These are phyloP conservation scores for Penaeus indicus DNA, from an alignment of 1,140 invertebrate genomes.

Conservation along the genomic window DNA sequence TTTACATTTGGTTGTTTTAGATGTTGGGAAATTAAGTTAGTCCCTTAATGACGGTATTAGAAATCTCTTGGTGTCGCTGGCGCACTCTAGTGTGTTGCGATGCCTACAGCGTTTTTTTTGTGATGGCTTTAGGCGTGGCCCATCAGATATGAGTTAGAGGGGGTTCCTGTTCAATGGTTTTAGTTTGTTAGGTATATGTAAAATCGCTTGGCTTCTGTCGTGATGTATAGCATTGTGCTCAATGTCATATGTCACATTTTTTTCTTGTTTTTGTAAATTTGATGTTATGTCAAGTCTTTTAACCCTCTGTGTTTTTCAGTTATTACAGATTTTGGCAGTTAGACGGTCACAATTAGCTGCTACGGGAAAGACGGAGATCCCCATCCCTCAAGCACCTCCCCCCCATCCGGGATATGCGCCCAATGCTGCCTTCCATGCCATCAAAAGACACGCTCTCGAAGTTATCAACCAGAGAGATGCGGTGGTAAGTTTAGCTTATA, in stretches of 20 bases:
- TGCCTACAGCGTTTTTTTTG: too few relatives aligned
- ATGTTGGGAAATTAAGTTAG: too few relatives aligned
- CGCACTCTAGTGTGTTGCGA: too few relatives aligned
- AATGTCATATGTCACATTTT: background rate
- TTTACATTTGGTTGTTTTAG: too few relatives aligned
- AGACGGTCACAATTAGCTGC: slow-evolving; percentile 77
- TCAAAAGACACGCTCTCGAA: slow-evolving; percentile 91
- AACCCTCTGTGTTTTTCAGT: slow-evolving; percentile 66
- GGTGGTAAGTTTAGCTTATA: slow-evolving; percentile 76
- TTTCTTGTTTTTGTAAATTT: background rate
- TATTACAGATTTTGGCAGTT: slow-evolving; percentile 72
- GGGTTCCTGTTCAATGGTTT: too few relatives aligned
- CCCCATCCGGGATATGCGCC: slow-evolving; percentile 76
- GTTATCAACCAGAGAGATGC: slow-evolving; percentile 91
- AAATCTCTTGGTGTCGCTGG: too few relatives aligned
- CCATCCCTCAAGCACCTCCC: slow-evolving; percentile 72
- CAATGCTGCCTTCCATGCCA: slow-evolving; percentile 94
- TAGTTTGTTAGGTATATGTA: too few relatives aligned
- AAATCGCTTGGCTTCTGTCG: too few relatives aligned
- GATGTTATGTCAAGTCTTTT: too few relatives aligned
- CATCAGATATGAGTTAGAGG: too few relatives aligned
- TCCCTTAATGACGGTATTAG: too few relatives aligned
- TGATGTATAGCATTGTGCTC: background rate
- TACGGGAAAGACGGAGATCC: slow-evolving; percentile 70
- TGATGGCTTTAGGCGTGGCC: too few relatives aligned